A percentile compares a stretch with the other conserved stretches of the same genome.
phyloP scores from a whole-genome alignment of 1,140 invertebrate genomes.

The Coelopa frigida region DNA sequence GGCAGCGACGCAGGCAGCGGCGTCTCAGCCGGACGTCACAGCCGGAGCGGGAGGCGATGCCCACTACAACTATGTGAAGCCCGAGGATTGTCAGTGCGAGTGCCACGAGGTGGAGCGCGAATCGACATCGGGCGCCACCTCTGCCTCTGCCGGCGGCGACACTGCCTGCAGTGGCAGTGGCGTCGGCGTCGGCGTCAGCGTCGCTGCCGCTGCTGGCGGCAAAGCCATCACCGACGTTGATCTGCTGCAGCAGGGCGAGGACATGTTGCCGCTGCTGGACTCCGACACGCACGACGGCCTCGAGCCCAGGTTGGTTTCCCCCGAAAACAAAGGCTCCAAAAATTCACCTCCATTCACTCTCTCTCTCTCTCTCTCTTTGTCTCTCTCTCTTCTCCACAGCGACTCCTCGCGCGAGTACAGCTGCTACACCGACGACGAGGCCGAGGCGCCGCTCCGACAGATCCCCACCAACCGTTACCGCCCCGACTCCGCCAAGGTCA shows the following conservation, averaged over 20 bases:
- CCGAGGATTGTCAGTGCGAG: slow-evolving; percentile 75
- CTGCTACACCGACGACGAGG: slow-evolving; percentile 29
- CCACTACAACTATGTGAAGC: slow-evolving; percentile 70
- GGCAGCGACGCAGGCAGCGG: slow-evolving; percentile 30
- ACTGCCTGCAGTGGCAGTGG: slow-evolving; percentile 3
- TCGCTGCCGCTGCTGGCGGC: slow-evolving; percentile 8
- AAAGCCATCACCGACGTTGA: slow-evolving; percentile 32
- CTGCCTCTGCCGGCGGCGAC: slow-evolving; percentile 14
- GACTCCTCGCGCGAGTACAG: slow-evolving; percentile 21
- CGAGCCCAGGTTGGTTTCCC: slow-evolving; percentile 19
- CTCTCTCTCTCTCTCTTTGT: too few relatives aligned
- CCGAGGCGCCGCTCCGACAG: slow-evolving; percentile 20
- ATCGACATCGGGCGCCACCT: slow-evolving; percentile 11
- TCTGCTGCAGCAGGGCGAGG: slow-evolving; percentile 34
- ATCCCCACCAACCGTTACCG: slow-evolving; percentile 14
- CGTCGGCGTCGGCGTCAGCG: slow-evolving; percentile 18
- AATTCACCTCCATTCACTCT: too few relatives aligned
- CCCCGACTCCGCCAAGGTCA: slow-evolving; percentile 19
- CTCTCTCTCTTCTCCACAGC: slow-evolving; percentile 3
- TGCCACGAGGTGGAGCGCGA: slow-evolving; percentile 59
- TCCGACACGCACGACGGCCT: slow-evolving; percentile 24
- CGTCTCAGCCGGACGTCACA: slow-evolving; percentile 11
- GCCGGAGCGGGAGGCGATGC: slow-evolving; percentile 22
- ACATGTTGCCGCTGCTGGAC: slow-evolving; percentile 36
- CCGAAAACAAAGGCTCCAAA: too few relatives aligned